A percentile compares a stretch with the other conserved stretches of the same genome.
Conservation (phyloP, 1,140 invertebrate species). For the Latrodectus geometricus region DNA sequence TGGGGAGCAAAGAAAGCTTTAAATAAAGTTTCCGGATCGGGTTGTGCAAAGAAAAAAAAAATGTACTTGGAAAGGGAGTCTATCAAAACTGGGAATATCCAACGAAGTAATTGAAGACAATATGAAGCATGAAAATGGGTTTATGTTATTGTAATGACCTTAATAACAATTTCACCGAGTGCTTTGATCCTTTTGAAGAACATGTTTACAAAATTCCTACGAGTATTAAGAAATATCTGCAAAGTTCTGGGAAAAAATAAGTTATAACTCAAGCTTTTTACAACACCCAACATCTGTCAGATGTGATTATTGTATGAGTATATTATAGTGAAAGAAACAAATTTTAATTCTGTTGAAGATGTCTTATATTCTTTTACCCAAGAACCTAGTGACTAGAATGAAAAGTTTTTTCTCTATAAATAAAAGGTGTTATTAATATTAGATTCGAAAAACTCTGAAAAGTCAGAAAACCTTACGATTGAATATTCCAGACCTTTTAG, state of each 20-base stretch:
- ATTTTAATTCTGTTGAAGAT: not conserved
- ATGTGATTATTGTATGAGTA: constrained; percentile 21
- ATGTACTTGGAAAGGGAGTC: not conserved
- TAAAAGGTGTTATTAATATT: too few species aligned
- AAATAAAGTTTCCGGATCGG: not conserved
- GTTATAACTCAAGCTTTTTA: too few species aligned
- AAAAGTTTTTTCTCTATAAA: not conserved
- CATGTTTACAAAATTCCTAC: too few species aligned
- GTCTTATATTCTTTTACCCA: not conserved
- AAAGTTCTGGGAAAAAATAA: too few species aligned
- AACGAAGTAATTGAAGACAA: too few species aligned
- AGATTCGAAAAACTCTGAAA: not conserved
- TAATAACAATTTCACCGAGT: constrained; percentile 8
- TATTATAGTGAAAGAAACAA: constrained; percentile 13
- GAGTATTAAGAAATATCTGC: too few species aligned
- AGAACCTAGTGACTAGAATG: too few species aligned
- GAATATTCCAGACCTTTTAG: too few species aligned
- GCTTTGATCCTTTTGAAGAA: too few species aligned
- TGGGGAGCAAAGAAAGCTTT: constrained; percentile 1
- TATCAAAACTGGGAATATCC: too few species aligned
- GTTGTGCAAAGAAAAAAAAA: not conserved
- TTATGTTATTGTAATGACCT: constrained; percentile 27
- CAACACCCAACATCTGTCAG: too few species aligned
- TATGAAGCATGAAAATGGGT: constrained; percentile 12
- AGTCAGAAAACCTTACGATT: constrained; percentile 9